Evolutionary conservation across 2,888 invertebrate genomes (phyloP), one percentile per base, ranked within the genome.

Genomic region (Mamestra brassicae): DNA sequence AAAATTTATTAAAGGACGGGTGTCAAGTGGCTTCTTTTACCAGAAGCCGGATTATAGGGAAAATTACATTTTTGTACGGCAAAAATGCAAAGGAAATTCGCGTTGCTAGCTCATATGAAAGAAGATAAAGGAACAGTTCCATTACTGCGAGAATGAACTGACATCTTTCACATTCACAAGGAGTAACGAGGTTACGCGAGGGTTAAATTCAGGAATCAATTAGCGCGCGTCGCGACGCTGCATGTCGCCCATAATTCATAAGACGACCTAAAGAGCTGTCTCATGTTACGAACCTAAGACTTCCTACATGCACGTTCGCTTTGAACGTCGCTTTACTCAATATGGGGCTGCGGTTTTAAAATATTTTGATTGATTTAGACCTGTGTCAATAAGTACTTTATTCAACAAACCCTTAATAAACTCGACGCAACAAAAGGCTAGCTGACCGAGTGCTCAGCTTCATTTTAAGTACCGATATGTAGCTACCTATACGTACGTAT

Each of bases 131-230:
- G 17, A 38, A 69, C 55, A 58, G 60, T 72, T 42, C 57, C 50
- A 70, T 70, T 81, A 74, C 50, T 2, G 34, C 3, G 58, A 58
- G 50, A 70, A 61, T 61, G 55, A 79, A 79, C 61, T 80, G 72
- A 71, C 73, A 73, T 61, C 66, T 76, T 69, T 71, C 50, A 65
- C 58, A 71, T 80, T 62, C 71, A 76, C 78, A 81, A 67, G 60
- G 45, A 68, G 71, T 64, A 80, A 86, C 82, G 82, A 78, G 85
- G 86, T 87, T 87, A 85, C 81, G 84, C 83, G 74, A 88, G 87
- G 86, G 88, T 87, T 89, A 90, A 89, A 91, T 90, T 90, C 88
- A 87, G 87, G 90, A 93, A 93, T 94, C 93, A 94, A 93, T 94
- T 95, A 94, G 91, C 87, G 80, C 79, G 83, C 87, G 70, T 57